A percentile compares a stretch with the other conserved stretches of the same genome.
phyloP scores from a whole-genome alignment of 30 jellyfish, hydroid and myxozoan species.

The Aurelia aurita region DNA sequence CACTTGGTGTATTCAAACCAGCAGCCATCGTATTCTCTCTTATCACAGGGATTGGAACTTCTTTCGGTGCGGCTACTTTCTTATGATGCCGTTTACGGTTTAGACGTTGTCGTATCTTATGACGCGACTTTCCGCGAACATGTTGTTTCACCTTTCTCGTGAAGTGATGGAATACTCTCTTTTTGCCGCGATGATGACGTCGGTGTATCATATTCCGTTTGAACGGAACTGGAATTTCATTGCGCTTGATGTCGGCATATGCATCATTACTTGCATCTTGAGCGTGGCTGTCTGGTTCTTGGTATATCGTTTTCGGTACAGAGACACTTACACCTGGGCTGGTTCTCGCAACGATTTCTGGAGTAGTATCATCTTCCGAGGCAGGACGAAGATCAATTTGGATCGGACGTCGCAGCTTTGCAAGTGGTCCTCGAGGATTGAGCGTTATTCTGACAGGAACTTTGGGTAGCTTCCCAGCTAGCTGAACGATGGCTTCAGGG shows the following conservation, averaged over 20 bases:
- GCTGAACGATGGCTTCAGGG: slow-evolving; percentile 92
- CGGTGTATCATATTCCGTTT: slow-evolving; percentile 15
- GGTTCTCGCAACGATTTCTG: slow-evolving; percentile 84
- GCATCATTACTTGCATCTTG: slow-evolving; percentile 60
- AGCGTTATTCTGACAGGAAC: slow-evolving; percentile 97
- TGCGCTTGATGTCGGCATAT: slow-evolving; percentile 88
- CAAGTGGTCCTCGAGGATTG: slow-evolving; percentile 98
- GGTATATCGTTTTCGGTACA: slow-evolving; percentile 68
- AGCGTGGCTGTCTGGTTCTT: slow-evolving; percentile 49
- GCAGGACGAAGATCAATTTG: slow-evolving; percentile 95
- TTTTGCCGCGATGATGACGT: not conserved
- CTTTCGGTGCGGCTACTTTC: not conserved
- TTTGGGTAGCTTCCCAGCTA: slow-evolving; percentile 95
- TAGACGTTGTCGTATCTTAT: not conserved
- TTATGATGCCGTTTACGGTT: slow-evolving; percentile 25
- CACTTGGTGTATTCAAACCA: slow-evolving; percentile 40
- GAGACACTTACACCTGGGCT: slow-evolving; percentile 93
- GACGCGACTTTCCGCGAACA: not conserved
- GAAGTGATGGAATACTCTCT: slow-evolving; percentile 15
- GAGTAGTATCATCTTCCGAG: slow-evolving; percentile 70
- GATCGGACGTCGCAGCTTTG: slow-evolving; percentile 89
- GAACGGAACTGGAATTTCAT: slow-evolving; percentile 26
- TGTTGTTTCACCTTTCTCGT: not conserved
- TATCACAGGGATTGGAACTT: slow-evolving; percentile 16
- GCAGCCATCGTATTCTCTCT: slow-evolving; percentile 31